A percentile compares a stretch with the other conserved stretches of the same genome.
Conservation (phyloP, 92 coral and sea anemone species). For the Siderastrea radians region DNA sequence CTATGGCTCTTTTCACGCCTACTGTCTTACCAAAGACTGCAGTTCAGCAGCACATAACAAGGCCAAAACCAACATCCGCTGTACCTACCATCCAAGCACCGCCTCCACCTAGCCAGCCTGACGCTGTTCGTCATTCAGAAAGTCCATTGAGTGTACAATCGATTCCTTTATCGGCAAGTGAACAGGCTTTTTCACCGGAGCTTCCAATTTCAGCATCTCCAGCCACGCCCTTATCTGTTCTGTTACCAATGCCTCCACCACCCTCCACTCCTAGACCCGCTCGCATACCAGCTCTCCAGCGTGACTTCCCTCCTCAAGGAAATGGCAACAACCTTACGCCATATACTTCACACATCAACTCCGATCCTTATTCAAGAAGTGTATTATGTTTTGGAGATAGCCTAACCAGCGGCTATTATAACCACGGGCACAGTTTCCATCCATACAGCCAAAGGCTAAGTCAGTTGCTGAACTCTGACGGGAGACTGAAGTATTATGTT, state of each 20-base stretch:
- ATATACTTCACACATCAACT: background rate
- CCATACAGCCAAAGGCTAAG: constrained; percentile 89
- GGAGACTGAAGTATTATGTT: constrained; percentile 67
- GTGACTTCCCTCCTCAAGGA: background rate
- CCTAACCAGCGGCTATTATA: constrained; percentile 88
- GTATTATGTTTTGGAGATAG: constrained; percentile 98
- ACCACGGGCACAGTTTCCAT: constrained; percentile 84
- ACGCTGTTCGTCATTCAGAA: background rate
- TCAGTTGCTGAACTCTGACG: constrained; percentile 80
- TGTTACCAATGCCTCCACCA: background rate
- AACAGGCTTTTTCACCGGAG: background rate
- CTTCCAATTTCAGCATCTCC: constrained; percentile 29
- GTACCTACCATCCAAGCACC: constrained; percentile 11
- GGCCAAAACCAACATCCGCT: constrained; percentile 19
- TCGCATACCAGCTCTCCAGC: constrained; percentile 16
- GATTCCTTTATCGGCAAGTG: background rate
- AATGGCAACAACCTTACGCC: constrained; percentile 8
- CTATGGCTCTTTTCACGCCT: background rate
- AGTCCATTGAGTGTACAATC: background rate
- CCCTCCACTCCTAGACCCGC: constrained; percentile 12
- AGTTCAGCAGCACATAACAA: background rate
- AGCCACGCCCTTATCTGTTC: constrained; percentile 13
- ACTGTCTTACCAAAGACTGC: constrained; percentile 21
- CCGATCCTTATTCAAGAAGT: constrained; percentile 67
- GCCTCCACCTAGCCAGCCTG: background rate